These are phyloP conservation scores for Yponomeuta malinellus DNA, from an alignment of 2,888 invertebrate species.

Conservation along the genomic window DNA sequence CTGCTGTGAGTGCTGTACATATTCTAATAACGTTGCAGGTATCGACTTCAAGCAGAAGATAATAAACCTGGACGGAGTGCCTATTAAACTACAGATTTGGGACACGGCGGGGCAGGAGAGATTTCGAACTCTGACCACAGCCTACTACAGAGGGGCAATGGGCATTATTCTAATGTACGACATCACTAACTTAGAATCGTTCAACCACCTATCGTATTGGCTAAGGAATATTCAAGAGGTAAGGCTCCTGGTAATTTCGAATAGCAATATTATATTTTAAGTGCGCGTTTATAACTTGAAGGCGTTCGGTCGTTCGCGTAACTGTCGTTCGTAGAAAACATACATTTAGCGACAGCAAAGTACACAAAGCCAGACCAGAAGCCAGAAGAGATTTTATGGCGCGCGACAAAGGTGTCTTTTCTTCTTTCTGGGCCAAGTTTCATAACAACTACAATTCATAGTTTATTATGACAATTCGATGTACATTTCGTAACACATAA, in stretches of 20 bases:
- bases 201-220: constrained; percentile 93
- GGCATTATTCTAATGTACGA: constrained; percentile 94
- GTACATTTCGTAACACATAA: too few relatives aligned
- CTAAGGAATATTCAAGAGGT: constrained; percentile 93
- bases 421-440: too few relatives aligned
- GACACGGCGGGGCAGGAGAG: constrained; percentile 88
- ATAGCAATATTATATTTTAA: constrained; percentile 1
- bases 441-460: too few relatives aligned
- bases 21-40: constrained; percentile 69
- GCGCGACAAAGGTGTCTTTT: too few relatives aligned
- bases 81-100: constrained; percentile 91
- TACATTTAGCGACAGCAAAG: background rate
- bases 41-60: constrained; percentile 94
- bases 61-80: constrained; percentile 89
- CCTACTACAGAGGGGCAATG: constrained; percentile 93
- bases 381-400: too few relatives aligned
- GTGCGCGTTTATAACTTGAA: background rate
- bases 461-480: too few relatives aligned
- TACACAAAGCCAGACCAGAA: too few relatives aligned
- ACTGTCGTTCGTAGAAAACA: background rate
- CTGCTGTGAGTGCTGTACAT: background rate
- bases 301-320: background rate
- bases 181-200: constrained; percentile 92
- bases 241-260: constrained; percentile 26
- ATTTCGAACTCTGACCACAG: constrained; percentile 89